A percentile compares a stretch with the other conserved stretches of the same genome.
Evolutionary conservation across 2,888 invertebrate genomes (phyloP).

Genomic region (Drosophila mercatorum): DNA sequence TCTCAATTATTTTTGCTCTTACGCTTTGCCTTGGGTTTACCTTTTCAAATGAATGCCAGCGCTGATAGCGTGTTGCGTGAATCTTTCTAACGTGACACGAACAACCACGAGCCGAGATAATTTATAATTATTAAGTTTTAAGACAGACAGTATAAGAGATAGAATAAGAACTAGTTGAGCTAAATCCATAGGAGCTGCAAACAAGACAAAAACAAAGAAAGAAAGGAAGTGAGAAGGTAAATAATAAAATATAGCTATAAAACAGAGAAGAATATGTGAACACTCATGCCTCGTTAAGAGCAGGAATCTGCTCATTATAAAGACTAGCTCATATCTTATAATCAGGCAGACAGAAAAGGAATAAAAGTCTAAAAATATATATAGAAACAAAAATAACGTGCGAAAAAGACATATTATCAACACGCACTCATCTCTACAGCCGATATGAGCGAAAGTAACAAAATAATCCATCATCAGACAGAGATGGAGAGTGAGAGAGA

Average conservation of each 20-base stretch:
- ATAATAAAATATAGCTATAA: neutral
- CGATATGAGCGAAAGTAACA: neutral
- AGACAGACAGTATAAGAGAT: neutral
- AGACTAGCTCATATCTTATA: neutral
- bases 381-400: neutral
- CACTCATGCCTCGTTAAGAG: neutral
- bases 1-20: conserved; percentile 74
- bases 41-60: conserved; percentile 12
- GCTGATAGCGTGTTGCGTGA: neutral
- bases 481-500: neutral
- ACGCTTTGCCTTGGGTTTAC: conserved; percentile 38
- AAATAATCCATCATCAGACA: conserved; percentile 3
- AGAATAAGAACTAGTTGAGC: neutral
- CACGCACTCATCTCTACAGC: neutral
- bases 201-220: neutral
- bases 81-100: conserved; percentile 4
- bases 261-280: neutral
- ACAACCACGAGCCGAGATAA: neutral
- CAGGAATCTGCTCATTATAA: neutral
- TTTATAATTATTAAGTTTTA: neutral
- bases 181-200: neutral
- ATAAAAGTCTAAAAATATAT: too few relatives aligned
- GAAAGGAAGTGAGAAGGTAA: neutral
- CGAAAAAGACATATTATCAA: neutral
- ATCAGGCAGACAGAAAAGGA: neutral